A percentile compares a stretch with the other conserved stretches of the same genome.
phyloP scores from a whole-genome alignment of 2,113 vertebrate genomes.

The Benitochromis conjunctus region DNA sequence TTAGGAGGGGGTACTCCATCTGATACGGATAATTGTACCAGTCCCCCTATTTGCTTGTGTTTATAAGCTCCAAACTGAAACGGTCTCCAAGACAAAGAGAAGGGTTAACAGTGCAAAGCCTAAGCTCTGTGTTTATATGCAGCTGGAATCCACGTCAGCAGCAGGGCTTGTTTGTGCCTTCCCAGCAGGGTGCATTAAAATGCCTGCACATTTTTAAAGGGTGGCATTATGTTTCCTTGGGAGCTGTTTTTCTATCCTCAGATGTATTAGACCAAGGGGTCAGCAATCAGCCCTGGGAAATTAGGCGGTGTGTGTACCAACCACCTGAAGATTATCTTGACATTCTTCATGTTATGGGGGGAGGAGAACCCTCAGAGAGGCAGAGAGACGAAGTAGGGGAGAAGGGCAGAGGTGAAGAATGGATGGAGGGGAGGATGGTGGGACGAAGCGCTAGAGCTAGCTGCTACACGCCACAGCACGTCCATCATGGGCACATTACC shows the following conservation, averaged over 20 bases:
- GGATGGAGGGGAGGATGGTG: not conserved
- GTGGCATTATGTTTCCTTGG: slow-evolving; percentile 17
- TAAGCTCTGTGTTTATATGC: slow-evolving; percentile 4
- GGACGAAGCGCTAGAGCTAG: not conserved
- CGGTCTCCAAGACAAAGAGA: not conserved
- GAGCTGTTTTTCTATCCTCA: slow-evolving; percentile 16
- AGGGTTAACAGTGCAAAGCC: not conserved
- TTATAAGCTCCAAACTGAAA: not conserved
- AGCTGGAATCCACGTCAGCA: slow-evolving; percentile 27
- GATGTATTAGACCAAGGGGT: slow-evolving; percentile 16
- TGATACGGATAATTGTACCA: not conserved
- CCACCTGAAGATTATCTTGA: slow-evolving; percentile 63
- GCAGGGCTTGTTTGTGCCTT: slow-evolving; percentile 22
- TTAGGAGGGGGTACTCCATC: not conserved
- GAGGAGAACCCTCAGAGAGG: not conserved
- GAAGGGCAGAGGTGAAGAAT: not conserved
- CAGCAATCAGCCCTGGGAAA: slow-evolving; percentile 24
- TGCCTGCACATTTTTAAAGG: not conserved
- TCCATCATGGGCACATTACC: slow-evolving; percentile 33
- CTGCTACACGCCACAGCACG: slow-evolving; percentile 37
- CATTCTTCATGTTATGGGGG: slow-evolving; percentile 33
- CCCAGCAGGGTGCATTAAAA: not conserved
- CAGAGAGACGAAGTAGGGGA: not conserved
- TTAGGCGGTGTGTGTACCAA: not conserved
- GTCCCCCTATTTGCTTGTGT: not conserved